Conservation (phyloP, 1,140 invertebrate genomes). For the Antheraea pernyi region DNA sequence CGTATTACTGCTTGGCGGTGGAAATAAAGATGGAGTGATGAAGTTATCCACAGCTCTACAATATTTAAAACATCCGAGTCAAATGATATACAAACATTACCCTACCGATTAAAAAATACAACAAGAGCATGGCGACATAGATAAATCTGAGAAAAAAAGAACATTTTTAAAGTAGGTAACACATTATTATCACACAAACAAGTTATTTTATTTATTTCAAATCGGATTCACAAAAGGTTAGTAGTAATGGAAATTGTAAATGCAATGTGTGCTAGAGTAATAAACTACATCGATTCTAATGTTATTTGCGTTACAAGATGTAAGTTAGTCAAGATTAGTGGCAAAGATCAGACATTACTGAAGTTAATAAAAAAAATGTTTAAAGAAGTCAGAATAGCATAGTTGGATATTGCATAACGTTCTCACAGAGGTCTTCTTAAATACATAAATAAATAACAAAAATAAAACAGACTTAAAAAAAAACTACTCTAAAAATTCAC, state of each 20-base stretch:
- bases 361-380: no score
- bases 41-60: no score
- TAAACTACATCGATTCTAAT: slow-evolving; percentile 8
- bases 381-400: not conserved
- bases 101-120: no score
- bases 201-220: not conserved
- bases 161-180: no score
- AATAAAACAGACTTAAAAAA: not conserved
- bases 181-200: no score
- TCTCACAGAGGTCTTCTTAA: not conserved
- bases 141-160: no score
- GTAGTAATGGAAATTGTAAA: slow-evolving; percentile 47
- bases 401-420: slow-evolving; percentile 2
- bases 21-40: no score
- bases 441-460: not conserved
- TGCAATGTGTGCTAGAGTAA: slow-evolving; percentile 51
- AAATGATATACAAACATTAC: no score
- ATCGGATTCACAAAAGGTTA: slow-evolving; percentile 22
- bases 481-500: no score
- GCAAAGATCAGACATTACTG: not conserved
- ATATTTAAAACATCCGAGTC: no score
- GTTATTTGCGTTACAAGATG: not conserved
- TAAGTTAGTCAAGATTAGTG: slow-evolving; percentile 4
- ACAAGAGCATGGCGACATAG: no score
- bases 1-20: no score